These are phyloP conservation scores for Torymus aiolomorphi DNA, from an alignment of 2,888 invertebrate species.

Conservation along the genomic window DNA sequence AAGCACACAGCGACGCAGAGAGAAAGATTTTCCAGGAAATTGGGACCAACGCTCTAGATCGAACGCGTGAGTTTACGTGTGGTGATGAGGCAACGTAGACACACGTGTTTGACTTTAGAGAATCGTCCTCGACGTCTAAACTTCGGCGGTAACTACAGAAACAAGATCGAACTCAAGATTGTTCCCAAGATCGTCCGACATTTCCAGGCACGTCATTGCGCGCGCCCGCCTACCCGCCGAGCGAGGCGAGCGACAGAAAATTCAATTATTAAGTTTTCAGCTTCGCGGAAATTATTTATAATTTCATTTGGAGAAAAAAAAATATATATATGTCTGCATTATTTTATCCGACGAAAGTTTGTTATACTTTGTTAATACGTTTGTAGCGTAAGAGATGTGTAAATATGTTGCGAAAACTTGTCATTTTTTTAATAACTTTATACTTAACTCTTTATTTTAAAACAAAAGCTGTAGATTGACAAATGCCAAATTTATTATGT, in stretches of 20 bases:
- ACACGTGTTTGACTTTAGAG: constrained; percentile 76
- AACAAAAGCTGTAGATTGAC: no score
- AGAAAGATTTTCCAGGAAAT: constrained; percentile 8
- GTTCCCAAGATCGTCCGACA: not conserved
- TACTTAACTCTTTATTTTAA: no score
- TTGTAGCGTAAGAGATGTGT: no score
- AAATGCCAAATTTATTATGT: no score
- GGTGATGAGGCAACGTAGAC: constrained; percentile 73
- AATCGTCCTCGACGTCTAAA: constrained; percentile 61
- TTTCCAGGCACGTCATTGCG: no score
- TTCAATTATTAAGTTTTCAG: not conserved
- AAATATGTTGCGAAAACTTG: no score
- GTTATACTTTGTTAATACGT: no score
- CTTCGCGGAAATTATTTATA: not conserved
- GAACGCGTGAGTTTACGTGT: constrained; percentile 76
- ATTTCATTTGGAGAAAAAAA: no score
- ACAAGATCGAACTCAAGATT: constrained; percentile 50
- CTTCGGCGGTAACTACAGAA: constrained; percentile 38
- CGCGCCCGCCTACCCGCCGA: no score
- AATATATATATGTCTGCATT: no score
- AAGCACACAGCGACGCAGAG: not conserved
- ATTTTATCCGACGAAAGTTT: no score
- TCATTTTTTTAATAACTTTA: no score
- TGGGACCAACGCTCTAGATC: constrained; percentile 70
- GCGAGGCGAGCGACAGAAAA: not conserved